Evolutionary conservation across 37 sponge, comb jelly and placozoan species (phyloP).

Genomic region (Hormiphora californensis): DNA sequence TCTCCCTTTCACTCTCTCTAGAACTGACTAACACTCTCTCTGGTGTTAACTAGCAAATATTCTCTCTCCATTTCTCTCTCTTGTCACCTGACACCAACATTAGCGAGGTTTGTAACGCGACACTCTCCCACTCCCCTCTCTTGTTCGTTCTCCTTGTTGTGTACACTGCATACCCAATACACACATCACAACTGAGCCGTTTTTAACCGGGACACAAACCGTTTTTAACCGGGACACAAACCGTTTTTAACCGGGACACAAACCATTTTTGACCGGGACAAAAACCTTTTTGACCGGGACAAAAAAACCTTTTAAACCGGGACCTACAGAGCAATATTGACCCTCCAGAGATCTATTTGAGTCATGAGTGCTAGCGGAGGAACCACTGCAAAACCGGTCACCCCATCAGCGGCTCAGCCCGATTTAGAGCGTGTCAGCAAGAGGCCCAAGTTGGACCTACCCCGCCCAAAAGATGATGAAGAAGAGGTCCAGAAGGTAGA

Average conservation of each 20-base stretch:
- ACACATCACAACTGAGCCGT: not conserved
- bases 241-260: not conserved
- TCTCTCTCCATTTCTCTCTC: not conserved
- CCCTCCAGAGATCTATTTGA: too few species aligned
- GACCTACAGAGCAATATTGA: too few species aligned
- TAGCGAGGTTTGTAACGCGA: not conserved
- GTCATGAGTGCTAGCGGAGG: too few species aligned
- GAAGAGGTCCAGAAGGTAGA: not conserved
- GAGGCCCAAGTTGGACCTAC: conserved; percentile 11
- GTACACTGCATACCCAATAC: not conserved
- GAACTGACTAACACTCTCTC: too few species aligned
- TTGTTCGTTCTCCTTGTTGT: not conserved
- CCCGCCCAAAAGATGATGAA: not conserved
- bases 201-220: too few species aligned
- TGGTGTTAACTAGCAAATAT: not conserved
- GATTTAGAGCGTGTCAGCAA: conserved; percentile 25
- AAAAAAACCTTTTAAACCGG: too few species aligned
- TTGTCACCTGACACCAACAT: not conserved
- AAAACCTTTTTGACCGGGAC: too few species aligned
- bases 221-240: too few species aligned
- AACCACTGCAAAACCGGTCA: too few species aligned
- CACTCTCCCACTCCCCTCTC: conserved; percentile 26
- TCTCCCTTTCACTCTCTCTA: too few species aligned
- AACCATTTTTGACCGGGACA: too few species aligned
- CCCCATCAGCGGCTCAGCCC: too few species aligned